Conservation (phyloP, 2,113 vertebrate species). For the Mobula hypostoma region DNA sequence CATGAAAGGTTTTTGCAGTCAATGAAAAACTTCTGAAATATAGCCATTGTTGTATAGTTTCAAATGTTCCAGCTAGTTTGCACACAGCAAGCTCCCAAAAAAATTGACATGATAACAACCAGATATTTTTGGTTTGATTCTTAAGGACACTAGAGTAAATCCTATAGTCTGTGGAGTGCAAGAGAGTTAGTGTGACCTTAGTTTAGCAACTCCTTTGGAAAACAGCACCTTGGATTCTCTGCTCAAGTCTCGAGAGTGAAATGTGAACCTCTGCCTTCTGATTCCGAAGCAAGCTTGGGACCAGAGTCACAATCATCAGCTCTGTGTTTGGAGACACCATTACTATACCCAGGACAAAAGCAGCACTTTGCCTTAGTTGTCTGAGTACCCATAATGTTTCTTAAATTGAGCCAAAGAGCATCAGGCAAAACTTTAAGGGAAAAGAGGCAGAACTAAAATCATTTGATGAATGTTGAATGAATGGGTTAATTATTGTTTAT, state of each 20-base stretch:
- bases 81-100: not conserved
- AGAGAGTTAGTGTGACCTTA: not conserved
- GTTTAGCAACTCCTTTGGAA: not conserved
- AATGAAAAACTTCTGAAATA: not conserved
- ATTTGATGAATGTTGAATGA: not conserved
- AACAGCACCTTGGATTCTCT: not conserved
- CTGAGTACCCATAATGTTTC: not conserved
- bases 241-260: not conserved
- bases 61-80: not conserved
- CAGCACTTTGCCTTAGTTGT: not conserved
- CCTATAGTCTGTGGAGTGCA: not conserved
- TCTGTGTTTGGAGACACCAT: not conserved
- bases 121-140: not conserved
- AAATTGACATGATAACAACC: not conserved
- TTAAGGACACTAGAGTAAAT: not conserved
- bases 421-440: not conserved
- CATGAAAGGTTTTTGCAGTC: not conserved
- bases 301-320: not conserved
- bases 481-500: not conserved
- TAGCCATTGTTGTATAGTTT: not conserved
- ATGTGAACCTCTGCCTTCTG: too few species aligned
- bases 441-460: not conserved
- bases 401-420: not conserved
- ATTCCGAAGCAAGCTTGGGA: too few species aligned
- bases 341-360: not conserved